Percentiles rank a stretch among this genome's conserved stretches.
Conservation (phyloP, 2,888 invertebrate genomes). For the Melanotus villosus region DNA sequence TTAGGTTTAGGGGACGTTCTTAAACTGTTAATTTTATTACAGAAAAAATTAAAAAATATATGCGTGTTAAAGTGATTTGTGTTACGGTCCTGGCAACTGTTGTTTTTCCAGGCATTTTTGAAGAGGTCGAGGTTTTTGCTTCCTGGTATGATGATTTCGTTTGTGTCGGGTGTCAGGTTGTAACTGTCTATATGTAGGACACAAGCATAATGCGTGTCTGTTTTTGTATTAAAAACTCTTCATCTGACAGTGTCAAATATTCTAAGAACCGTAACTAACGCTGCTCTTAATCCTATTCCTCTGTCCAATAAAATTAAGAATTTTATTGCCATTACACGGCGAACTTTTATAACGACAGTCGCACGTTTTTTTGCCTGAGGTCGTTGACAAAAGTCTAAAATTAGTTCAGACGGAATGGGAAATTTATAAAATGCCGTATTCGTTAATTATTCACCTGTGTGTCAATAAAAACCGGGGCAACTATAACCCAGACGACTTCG, state of each 20-base stretch:
- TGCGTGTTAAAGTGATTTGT: too few species aligned
- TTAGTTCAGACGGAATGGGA: neutral
- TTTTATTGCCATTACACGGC: neutral
- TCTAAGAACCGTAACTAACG: slow-evolving; percentile 20
- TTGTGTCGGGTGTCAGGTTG: slow-evolving; percentile 17
- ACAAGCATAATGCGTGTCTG: slow-evolving; percentile 11
- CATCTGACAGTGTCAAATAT: slow-evolving; percentile 19
- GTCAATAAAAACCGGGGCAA: too few species aligned
- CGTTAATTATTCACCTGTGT: slow-evolving; percentile 8
- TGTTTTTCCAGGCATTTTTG: neutral
- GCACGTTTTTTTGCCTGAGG: neutral
- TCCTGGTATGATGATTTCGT: slow-evolving; percentile 6
- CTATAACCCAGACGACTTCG: neutral
- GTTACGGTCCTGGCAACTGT: neutral
- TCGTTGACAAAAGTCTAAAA: slow-evolving; percentile 9
- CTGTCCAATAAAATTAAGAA: slow-evolving; percentile 2
- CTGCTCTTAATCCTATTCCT: slow-evolving; percentile 14
- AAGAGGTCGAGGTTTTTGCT: neutral
- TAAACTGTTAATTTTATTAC: too few species aligned
- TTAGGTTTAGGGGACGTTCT: too few species aligned
- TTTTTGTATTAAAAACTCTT: slow-evolving; percentile 11
- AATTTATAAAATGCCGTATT: neutral
- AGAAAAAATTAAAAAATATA: too few species aligned
- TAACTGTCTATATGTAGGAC: slow-evolving; percentile 10
- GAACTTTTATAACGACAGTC: neutral